phyloP scores from a whole-genome alignment of 2,797 vertebrate species.

The Sebastes cheni region DNA sequence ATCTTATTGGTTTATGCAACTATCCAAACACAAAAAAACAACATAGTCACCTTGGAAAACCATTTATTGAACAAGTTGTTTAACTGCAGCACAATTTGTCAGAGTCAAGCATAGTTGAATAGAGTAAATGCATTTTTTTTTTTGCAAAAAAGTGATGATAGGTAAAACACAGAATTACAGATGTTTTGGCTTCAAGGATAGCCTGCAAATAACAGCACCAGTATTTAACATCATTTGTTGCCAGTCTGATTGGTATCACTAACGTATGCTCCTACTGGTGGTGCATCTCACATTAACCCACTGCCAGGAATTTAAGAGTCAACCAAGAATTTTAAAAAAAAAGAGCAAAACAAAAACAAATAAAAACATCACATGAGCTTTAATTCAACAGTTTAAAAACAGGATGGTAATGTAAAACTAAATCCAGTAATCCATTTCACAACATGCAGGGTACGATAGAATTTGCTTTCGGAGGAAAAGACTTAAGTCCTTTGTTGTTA shows the following conservation, averaged over 20 bases:
- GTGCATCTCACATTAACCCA: slow-evolving; percentile 27
- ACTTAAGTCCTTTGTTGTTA: slow-evolving; percentile 24
- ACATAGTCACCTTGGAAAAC: slow-evolving; percentile 52
- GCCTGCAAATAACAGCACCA: slow-evolving; percentile 40
- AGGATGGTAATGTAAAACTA: slow-evolving; percentile 52
- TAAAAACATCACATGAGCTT: slow-evolving; percentile 69
- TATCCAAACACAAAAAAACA: neutral
- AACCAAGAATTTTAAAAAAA: slow-evolving; percentile 40
- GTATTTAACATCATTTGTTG: slow-evolving; percentile 24
- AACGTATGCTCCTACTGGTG: neutral
- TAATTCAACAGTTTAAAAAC: slow-evolving; percentile 85
- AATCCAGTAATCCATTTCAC: slow-evolving; percentile 45
- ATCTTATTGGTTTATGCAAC: neutral
- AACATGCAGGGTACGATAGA: slow-evolving; percentile 64
- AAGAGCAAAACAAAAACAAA: slow-evolving; percentile 29
- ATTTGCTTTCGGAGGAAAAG: slow-evolving; percentile 18
- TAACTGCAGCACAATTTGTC: slow-evolving; percentile 52
- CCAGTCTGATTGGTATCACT: neutral
- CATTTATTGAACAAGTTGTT: slow-evolving; percentile 73
- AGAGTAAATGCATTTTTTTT: slow-evolving; percentile 8
- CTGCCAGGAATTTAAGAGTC: slow-evolving; percentile 10
- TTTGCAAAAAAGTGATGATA: slow-evolving; percentile 34
- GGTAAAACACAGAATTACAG: slow-evolving; percentile 43
- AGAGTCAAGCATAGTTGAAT: slow-evolving; percentile 29
- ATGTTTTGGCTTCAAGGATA: slow-evolving; percentile 14